These are phyloP conservation scores for Hippopotamyrus pictus DNA, from an alignment of 2,797 vertebrate species.

Conservation along the genomic window DNA sequence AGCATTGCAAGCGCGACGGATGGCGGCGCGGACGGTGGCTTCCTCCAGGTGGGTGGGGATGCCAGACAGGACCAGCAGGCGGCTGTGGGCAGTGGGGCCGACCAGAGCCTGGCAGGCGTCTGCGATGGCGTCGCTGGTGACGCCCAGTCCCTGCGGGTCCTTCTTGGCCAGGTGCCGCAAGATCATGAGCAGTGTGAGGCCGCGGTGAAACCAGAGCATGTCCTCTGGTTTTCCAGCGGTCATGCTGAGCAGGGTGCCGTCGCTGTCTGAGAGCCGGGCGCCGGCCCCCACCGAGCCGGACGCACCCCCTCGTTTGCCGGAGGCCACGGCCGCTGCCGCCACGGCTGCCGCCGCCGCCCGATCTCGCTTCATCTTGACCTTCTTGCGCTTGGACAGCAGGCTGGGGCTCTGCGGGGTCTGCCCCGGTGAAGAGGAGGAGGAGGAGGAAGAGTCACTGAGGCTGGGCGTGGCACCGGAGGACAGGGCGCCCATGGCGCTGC, in stretches of 20 bases:
- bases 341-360: conserved; percentile 65
- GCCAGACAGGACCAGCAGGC: conserved; percentile 89
- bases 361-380: conserved; percentile 96
- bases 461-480: conserved; percentile 79
- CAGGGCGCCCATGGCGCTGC: conserved; percentile 71
- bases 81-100: conserved; percentile 85
- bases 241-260: conserved; percentile 77
- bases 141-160: conserved; percentile 86
- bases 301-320: conserved; percentile 67
- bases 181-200: conserved; percentile 89
- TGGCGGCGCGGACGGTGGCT: conserved; percentile 77
- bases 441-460: conserved; percentile 92
- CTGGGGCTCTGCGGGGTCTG: conserved; percentile 96
- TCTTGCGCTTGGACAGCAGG: conserved; percentile 91
- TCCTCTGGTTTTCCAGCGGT: conserved; percentile 92
- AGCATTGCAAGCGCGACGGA: conserved; percentile 88
- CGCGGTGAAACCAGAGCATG: conserved; percentile 96
- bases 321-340: conserved; percentile 63
- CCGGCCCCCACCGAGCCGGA: conserved; percentile 48
- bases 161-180: conserved; percentile 86
- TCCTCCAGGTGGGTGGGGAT: conserved; percentile 95
- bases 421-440: conserved; percentile 89
- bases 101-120: conserved; percentile 93
- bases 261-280: conserved; percentile 67
- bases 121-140: conserved; percentile 86